Conservation (phyloP, 2,113 vertebrate species). For the Gracilinanus agilis region DNA sequence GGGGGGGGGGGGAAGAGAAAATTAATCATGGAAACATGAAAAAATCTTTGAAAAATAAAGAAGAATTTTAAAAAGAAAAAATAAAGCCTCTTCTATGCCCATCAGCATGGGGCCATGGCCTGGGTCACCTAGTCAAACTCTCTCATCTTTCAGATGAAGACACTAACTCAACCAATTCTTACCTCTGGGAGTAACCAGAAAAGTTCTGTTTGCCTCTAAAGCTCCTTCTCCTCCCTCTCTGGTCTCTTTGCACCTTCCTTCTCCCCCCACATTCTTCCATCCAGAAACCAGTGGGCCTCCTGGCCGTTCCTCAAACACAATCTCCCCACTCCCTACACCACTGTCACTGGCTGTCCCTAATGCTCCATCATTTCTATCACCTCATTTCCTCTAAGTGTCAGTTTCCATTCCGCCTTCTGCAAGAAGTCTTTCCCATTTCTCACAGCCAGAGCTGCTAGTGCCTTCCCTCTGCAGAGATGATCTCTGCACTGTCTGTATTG, state of each 20-base stretch:
- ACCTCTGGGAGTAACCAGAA: background rate
- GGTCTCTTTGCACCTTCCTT: rapidly evolving
- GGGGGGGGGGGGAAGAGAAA: too few species aligned
- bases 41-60: too few species aligned
- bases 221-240: too few species aligned
- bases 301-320: rapidly evolving
- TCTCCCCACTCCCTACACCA: background rate
- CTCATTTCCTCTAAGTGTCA: background rate
- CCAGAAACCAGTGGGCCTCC: background rate
- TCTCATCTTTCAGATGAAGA: background rate
- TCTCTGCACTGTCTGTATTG: background rate
- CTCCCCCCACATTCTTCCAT: rapidly evolving
- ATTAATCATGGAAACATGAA: too few species aligned
- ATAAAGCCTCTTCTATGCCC: too few species aligned
- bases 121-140: background rate
- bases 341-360: background rate
- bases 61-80: too few species aligned
- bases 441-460: rapidly evolving
- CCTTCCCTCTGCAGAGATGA: background rate
- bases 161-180: background rate
- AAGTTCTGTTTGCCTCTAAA: background rate
- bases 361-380: too few species aligned
- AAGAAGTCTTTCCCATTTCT: rapidly evolving
- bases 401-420: background rate
- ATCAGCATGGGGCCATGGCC: too few species aligned